Evolutionary conservation across 2,113 vertebrate genomes (phyloP).

Genomic region (Casuarius casuarius): DNA sequence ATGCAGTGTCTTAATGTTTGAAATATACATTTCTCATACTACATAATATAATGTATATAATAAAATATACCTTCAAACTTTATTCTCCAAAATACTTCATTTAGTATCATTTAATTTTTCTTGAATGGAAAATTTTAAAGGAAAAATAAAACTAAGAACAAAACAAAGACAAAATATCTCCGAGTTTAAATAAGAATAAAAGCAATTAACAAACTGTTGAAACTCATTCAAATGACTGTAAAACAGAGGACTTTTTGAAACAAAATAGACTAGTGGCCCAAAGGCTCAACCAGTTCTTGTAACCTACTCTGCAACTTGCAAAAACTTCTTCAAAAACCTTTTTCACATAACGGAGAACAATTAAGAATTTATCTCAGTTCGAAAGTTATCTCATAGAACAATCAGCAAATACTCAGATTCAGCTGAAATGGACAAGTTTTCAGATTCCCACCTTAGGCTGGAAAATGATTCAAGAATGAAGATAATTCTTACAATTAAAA

Average conservation of each 20-base stretch:
- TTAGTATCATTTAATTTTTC: not conserved
- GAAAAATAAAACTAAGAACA: not conserved
- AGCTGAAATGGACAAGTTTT: not conserved
- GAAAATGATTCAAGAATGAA: not conserved
- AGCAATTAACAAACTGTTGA: not conserved
- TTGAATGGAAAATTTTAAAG: not conserved
- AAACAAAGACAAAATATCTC: not conserved
- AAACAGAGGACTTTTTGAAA: not conserved
- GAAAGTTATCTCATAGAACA: not conserved
- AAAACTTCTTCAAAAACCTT: not conserved
- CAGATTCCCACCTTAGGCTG: not conserved
- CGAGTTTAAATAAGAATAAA: not conserved
- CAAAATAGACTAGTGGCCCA: not conserved
- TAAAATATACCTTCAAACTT: not conserved
- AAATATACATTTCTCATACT: not conserved
- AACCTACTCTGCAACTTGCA: not conserved
- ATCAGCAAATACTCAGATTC: not conserved
- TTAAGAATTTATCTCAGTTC: not conserved
- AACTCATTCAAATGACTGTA: too few relatives aligned
- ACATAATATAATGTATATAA: too few relatives aligned
- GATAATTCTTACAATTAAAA: not conserved
- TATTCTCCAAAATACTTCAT: not conserved
- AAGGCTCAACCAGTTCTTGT: not conserved
- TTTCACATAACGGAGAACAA: not conserved
- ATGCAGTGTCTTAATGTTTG: not conserved